Conservation (phyloP, 2,888 invertebrate species). For the Sympetrum striolatum region DNA sequence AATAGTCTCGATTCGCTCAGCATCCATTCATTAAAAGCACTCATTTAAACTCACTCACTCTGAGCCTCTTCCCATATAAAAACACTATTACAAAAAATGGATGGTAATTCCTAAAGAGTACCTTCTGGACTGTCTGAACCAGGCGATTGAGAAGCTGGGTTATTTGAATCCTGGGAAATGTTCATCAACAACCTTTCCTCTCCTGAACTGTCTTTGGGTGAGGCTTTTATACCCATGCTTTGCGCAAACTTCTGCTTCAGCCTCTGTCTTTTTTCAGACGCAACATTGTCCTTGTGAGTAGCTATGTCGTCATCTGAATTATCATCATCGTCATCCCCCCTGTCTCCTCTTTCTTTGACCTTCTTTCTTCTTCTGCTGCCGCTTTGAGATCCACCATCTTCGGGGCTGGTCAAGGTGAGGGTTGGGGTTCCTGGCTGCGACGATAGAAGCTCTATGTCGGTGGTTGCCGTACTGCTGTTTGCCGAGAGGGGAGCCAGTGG, state of each 20-base stretch:
- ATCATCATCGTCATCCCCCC: not conserved
- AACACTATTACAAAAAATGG: not conserved
- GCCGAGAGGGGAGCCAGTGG: not conserved
- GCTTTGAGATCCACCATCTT: not conserved
- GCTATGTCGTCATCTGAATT: constrained; percentile 14
- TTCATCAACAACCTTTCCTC: constrained; percentile 24
- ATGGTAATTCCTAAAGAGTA: not conserved
- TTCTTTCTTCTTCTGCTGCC: not conserved
- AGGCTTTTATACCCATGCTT: constrained; percentile 4
- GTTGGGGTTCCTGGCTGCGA: not conserved
- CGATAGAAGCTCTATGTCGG: constrained; percentile 1
- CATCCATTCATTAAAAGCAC: not conserved
- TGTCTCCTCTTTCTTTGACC: not conserved
- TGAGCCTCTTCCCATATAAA: not conserved
- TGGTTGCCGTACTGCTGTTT: not conserved
- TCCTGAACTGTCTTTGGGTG: not conserved
- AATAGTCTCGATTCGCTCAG: not conserved
- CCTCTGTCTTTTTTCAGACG: constrained; percentile 17
- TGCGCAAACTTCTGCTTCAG: constrained; percentile 32
- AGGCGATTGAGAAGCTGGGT: not conserved
- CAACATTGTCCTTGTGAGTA: not conserved
- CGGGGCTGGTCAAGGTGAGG: not conserved
- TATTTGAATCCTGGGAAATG: not conserved
- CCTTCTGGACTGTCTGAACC: not conserved
- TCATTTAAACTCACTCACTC: not conserved